phyloP scores from a whole-genome alignment of 2,797 vertebrate species.

The Sebastes aleutianus region DNA sequence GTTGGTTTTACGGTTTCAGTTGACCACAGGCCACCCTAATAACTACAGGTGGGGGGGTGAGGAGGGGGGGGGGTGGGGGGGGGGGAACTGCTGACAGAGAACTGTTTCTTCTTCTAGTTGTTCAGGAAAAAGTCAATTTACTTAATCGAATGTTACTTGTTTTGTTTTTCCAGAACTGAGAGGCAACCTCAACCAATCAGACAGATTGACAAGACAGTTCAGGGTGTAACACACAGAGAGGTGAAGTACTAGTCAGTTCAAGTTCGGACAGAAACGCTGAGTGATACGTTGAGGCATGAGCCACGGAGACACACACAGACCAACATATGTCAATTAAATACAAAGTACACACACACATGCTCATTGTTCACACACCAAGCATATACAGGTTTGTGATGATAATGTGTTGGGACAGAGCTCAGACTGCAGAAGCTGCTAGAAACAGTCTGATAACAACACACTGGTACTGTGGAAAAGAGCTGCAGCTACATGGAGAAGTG shows the following conservation, averaged over 20 bases:
- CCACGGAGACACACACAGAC: neutral
- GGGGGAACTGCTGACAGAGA: neutral
- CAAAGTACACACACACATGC: neutral
- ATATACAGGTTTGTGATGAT: neutral
- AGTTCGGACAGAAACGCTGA: conserved; percentile 18
- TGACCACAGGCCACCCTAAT: neutral
- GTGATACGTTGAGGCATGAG: conserved; percentile 3
- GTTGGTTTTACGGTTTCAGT: neutral
- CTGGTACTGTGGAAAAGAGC: neutral
- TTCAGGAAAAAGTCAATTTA: neutral
- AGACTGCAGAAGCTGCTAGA: conserved; percentile 23
- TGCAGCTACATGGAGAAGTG: neutral
- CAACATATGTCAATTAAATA: neutral
- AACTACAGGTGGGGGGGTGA: neutral
- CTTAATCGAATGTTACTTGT: neutral
- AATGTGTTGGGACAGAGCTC: conserved; percentile 19
- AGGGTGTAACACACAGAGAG: neutral
- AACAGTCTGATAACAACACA: conserved; percentile 3
- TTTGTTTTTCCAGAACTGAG: neutral
- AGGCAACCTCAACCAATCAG: neutral
- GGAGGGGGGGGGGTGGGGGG: accelerated
- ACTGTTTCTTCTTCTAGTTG: neutral
- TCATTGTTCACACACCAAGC: neutral
- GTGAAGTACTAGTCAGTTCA: neutral
- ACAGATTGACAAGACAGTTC: neutral